Base-by-base conservation (phyloP, 2,888 invertebrate species). In the Penaeus monodon region DNA sequence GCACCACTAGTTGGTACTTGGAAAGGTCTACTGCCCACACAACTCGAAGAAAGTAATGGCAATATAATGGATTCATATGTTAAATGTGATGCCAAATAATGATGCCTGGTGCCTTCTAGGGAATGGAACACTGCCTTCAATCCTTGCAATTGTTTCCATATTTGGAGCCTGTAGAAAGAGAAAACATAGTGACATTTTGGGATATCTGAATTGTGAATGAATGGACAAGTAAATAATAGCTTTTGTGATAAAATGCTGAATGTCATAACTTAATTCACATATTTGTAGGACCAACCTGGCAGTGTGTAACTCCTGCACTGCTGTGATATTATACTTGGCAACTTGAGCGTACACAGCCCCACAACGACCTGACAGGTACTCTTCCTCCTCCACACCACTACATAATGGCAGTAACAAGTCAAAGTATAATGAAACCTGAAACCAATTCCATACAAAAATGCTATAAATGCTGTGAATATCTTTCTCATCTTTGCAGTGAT, bases 351-450 rank as follows among this genome's bases (percentile, higher is more conserved):
- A 91, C 4, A 84, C 88, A 73, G 90, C 90, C 0, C 91, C 91
- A 90, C 90, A 91, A 38, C 88, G 90, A 78, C 92, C 92, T 64
- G 91, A 91, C 22, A 92, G 90, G 91, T 92, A 93, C 66, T 92
- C 91, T 3, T 91, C 91, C 89, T 92, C 91, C 57, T 91, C 92
- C 3, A 92, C 91, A 2, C 91, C 91, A 63, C 91, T 90, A 89
- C 93, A 92, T 91, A 93, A 93, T 1, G 93, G 92, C 84, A 93
- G 90, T 90, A 94, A 91, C 77, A 94, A 91, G 91, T 94, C 94
- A 91, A 93, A 94, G 91, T 93, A 94, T 38, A 94, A 90, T 0
- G 94, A 94, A 24, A 94, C 91, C 93, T 94, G 91, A 29, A 92
- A 91, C 14, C 57, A 57, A 20, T 57, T 57, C 17, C 57, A 57